A percentile compares a stretch with the other conserved stretches of the same genome.
These are phyloP conservation scores for Chrysotoxum bicinctum DNA, from an alignment of 2,888 invertebrate genomes.

Conservation along the genomic window DNA sequence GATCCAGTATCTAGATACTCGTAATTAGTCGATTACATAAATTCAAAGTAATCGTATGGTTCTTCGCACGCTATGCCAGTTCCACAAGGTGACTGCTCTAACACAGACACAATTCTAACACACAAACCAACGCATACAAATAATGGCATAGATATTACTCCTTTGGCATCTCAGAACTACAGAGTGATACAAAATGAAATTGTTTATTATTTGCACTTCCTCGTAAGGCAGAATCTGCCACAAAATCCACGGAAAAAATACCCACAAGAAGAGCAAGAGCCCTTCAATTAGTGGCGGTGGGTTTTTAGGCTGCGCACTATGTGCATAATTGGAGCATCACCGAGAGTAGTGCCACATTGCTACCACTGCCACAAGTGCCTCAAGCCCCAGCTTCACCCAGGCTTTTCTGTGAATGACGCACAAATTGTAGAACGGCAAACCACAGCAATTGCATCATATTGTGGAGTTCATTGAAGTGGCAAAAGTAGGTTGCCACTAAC, in stretches of 20 bases:
- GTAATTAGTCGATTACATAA: constrained; percentile 66
- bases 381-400: neutral
- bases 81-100: constrained; percentile 31
- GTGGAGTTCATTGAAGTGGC: constrained; percentile 65
- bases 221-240: constrained; percentile 16
- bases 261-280: constrained; percentile 24
- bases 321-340: constrained; percentile 60
- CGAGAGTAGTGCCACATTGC: constrained; percentile 21
- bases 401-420: constrained; percentile 42
- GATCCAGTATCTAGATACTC: constrained; percentile 17
- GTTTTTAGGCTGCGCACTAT: constrained; percentile 44
- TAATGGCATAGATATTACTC: neutral
- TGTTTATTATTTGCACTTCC: constrained; percentile 39
- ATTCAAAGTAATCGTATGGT: constrained; percentile 50
- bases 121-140: neutral
- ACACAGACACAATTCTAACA: neutral
- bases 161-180: neutral
- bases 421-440: constrained; percentile 29
- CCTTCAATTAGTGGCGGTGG: constrained; percentile 57
- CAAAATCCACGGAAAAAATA: constrained; percentile 32
- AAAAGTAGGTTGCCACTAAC: constrained; percentile 60
- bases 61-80: constrained; percentile 36
- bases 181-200: constrained; percentile 26
- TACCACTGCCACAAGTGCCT: constrained; percentile 8
- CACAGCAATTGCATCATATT: constrained; percentile 62